phyloP scores from a whole-genome alignment of 2,113 vertebrate species.

The Pampusana beccarii region DNA sequence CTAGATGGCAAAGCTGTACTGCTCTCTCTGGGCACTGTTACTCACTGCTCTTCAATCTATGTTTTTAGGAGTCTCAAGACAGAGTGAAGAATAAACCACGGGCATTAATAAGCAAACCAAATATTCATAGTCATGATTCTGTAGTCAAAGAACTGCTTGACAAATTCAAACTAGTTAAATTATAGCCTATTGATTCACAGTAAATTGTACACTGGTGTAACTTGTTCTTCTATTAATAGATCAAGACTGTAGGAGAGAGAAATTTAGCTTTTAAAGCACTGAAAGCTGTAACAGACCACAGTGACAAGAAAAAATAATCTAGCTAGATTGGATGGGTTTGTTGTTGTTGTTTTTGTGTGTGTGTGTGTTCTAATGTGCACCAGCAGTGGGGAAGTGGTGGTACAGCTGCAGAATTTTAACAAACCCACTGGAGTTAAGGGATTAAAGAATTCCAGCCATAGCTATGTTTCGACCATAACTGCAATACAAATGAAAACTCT shows the following conservation, averaged over 20 bases:
- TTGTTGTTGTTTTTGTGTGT: background rate
- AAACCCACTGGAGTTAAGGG: background rate
- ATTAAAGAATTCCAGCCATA: constrained; percentile 14
- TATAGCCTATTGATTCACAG: background rate
- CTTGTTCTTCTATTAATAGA: background rate
- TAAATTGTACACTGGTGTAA: background rate
- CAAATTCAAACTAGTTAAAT: background rate
- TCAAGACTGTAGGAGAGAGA: background rate
- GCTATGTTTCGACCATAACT: background rate
- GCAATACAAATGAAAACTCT: background rate
- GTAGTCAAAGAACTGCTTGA: background rate
- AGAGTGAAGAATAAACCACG: background rate
- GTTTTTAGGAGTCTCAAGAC: background rate
- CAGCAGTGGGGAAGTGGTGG: background rate
- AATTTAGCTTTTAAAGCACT: background rate
- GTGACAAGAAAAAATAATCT: background rate
- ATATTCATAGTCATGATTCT: background rate
- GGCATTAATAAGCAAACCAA: background rate
- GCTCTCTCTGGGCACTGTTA: background rate
- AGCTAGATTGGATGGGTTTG: background rate
- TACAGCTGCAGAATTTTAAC: background rate
- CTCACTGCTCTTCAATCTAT: background rate
- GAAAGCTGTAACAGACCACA: background rate
- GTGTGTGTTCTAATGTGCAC: background rate
- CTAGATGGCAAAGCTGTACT: constrained; percentile 78